Base-by-base conservation (phyloP, 2,888 invertebrate genomes). In the Philereme transversata region DNA sequence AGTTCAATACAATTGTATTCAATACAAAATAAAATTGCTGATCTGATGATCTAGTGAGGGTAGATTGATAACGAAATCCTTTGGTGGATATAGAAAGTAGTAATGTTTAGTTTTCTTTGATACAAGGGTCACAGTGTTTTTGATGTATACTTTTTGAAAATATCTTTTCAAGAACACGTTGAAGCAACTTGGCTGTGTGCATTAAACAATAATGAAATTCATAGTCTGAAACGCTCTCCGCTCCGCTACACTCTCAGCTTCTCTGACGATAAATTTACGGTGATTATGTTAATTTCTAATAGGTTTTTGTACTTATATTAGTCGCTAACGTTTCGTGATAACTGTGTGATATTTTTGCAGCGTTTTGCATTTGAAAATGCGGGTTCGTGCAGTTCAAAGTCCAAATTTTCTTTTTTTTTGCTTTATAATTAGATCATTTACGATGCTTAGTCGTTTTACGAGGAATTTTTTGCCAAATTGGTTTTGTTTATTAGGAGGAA, bases 251-350 rank as follows among this genome's bases (percentile, higher is more conserved):
- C 35, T 44, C 4, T 33, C 43, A 43, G 47, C 52, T 54, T 46
- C 6, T 47, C 51, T 51, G 5, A 22, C 10, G 45, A 7, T 4
- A 45, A 45, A 45, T 10, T 57, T 22, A 63, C 56, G 51, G 63
- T 62, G 60, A 62, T 67, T 67, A 69, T 67, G 69, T 45, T 57
- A 66, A 68, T 68, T 62, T 59, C 54, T 64, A 67, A 69, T 65
- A 60, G 57, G 63, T 59, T 57, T 52, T 58, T 58, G 65, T 64
- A 68, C 65, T 62, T 69, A 69, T 63, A 59, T 65, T 60, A 56
- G 63, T 60, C 57, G 47, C 62, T 62, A 58, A 51, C 45, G 63
- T 66, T 67, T 49, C 64, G 60, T 62, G 65, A 62, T 70, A 68
- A 65, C 63, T 51, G 62, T 59, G 50, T 63, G 51, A 65, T 55